phyloP scores from a whole-genome alignment of 1,140 invertebrate genomes.

The Diprion similis region DNA sequence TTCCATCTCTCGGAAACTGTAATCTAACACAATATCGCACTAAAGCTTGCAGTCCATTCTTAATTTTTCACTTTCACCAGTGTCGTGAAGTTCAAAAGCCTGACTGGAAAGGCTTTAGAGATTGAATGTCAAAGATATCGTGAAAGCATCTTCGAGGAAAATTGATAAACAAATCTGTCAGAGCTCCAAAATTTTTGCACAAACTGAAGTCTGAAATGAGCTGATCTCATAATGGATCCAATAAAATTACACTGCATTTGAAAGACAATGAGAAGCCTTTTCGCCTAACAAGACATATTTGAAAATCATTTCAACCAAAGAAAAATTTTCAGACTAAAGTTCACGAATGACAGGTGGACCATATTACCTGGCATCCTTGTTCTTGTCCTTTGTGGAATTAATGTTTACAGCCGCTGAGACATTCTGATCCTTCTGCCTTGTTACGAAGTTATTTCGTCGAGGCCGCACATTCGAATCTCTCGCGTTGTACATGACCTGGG shows the following conservation, averaged over 20 bases:
- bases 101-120: neutral
- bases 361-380: conserved; percentile 33
- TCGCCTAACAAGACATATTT: neutral
- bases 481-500: neutral
- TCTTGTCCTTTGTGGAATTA: conserved; percentile 23
- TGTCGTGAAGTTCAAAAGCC: neutral
- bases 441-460: neutral
- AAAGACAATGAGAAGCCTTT: neutral
- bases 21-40: neutral
- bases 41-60: neutral
- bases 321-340: neutral
- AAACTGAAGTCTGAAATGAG: neutral
- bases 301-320: neutral
- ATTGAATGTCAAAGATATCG: too few relatives aligned
- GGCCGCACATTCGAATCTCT: neutral
- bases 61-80: neutral
- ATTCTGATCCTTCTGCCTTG: neutral
- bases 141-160: too few relatives aligned
- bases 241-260: neutral
- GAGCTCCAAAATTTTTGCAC: too few relatives aligned
- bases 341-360: neutral
- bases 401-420: neutral
- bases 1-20: neutral
- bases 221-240: neutral
- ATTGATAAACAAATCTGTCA: too few relatives aligned